Evolutionary conservation across 2,797 vertebrate genomes (phyloP), one percentile per base, ranked within the genome.

Genomic region (Neostethus bicornis): DNA sequence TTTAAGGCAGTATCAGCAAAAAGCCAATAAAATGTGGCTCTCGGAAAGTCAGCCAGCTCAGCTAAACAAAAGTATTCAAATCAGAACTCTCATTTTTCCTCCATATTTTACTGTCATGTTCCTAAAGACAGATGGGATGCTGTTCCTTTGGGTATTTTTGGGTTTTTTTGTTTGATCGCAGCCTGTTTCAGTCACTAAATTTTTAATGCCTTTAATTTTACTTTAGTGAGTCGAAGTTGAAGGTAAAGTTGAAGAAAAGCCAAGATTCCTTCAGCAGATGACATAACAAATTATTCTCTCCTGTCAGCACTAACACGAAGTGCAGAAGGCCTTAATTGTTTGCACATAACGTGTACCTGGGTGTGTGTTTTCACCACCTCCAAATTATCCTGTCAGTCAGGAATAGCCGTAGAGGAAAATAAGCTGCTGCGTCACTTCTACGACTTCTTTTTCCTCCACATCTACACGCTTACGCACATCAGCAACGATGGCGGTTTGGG

Each of bases 301-400:
- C 23, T 38, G 48, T 71, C 66, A 71, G 60, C 69, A 51, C 38
- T 25, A 60, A 62, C 53, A 47, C 28, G 0, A 63, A 49, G 32
- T 13, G 35, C 17, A 11, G 14, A 5, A 38, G 35, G 10, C 50
- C 38, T 52, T 59, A 20, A 11, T 45, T 50, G 62, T 61, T 39
- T 25, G 5, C 14, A 21, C 48, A 26, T 35, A 19, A 11, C 49
- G 20, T 51, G 47, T 20, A 21, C 25, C 3, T 28, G 9, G 19
- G 42, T 37, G 60, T 65, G 12, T 64, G n/a, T 64, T 56, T 41
- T 66, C 67, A 71, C 48, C 73, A 72, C 71, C 48, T 75, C 63
- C 52, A 77, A 87, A 89, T 86, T 75, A 80, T 75, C 61, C 80
- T 78, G 78, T 79, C 85, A 84, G 58, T 85, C 84, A 87, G 56